Evolutionary conservation across 1,140 invertebrate species (phyloP).

Genomic region (Leptinotarsa texana): DNA sequence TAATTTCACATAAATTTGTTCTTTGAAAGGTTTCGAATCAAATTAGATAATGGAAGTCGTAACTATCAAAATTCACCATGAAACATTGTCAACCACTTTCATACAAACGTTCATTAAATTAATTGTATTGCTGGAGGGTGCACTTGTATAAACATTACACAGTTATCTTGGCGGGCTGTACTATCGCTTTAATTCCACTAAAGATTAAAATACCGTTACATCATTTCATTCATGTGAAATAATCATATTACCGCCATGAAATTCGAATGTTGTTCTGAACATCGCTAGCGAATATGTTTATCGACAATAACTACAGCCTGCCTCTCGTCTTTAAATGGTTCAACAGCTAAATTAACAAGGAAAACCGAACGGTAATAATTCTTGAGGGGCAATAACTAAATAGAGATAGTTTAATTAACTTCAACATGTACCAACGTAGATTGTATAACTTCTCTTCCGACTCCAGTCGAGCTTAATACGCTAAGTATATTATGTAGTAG

Average conservation of each 20-base stretch:
- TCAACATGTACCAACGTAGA: constrained; percentile 5
- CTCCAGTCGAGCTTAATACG: constrained; percentile 2
- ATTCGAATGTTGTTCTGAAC: background rate
- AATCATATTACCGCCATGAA: constrained; percentile 3
- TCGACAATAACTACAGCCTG: constrained; percentile 1
- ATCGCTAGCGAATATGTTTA: background rate
- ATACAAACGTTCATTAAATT: too few species aligned
- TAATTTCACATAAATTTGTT: too few species aligned
- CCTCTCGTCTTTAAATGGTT: background rate
- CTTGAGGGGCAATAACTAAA: constrained; percentile 2
- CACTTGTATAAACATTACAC: too few species aligned
- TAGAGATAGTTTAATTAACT: constrained; percentile 9
- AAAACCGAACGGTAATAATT: background rate
- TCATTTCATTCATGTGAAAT: background rate
- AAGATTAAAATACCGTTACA: too few species aligned
- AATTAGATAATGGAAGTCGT: too few species aligned
- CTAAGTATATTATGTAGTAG: background rate
- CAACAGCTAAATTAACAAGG: background rate
- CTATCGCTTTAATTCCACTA: too few species aligned
- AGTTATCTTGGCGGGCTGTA: too few species aligned
- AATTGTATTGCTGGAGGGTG: too few species aligned
- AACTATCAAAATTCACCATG: too few species aligned
- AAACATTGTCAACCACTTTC: too few species aligned
- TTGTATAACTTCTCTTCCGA: background rate
- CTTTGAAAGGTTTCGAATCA: too few species aligned